These are phyloP conservation scores for Atrichornis clamosus DNA, from an alignment of 2,113 vertebrate species.

Conservation along the genomic window DNA sequence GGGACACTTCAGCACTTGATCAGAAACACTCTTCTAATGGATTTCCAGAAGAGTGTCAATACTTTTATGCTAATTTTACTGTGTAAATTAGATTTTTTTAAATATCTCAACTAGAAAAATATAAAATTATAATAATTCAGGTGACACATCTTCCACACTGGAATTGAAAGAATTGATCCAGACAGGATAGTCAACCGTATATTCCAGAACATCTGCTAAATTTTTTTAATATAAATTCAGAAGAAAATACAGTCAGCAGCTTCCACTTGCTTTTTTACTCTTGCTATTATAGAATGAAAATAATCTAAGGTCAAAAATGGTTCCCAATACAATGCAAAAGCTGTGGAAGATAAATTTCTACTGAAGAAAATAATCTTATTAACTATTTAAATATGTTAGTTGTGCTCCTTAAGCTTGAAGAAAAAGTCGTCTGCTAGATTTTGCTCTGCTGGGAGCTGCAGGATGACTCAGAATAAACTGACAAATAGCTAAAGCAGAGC, in stretches of 20 bases:
- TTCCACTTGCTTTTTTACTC: background rate
- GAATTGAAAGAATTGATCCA: background rate
- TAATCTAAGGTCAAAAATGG: background rate
- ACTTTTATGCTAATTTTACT: background rate
- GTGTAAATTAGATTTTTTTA: background rate
- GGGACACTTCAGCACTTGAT: background rate
- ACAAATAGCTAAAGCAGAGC: background rate
- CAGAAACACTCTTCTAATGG: background rate
- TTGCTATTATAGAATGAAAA: background rate
- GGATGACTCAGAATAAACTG: constrained; percentile 13
- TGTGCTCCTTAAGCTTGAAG: background rate
- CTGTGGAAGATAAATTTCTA: background rate
- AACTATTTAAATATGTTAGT: background rate
- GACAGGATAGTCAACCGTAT: background rate
- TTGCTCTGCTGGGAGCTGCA: background rate
- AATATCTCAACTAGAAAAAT: background rate
- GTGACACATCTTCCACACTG: background rate
- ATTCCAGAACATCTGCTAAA: background rate
- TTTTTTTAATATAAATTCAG: background rate
- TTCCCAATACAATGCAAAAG: background rate
- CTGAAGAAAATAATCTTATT: background rate
- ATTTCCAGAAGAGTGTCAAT: background rate
- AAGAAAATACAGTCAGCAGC: background rate
- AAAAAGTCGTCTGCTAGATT: background rate
- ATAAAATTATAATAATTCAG: background rate